Evolutionary conservation across 2,888 invertebrate genomes (phyloP).

Genomic region (Atherix ibis): DNA sequence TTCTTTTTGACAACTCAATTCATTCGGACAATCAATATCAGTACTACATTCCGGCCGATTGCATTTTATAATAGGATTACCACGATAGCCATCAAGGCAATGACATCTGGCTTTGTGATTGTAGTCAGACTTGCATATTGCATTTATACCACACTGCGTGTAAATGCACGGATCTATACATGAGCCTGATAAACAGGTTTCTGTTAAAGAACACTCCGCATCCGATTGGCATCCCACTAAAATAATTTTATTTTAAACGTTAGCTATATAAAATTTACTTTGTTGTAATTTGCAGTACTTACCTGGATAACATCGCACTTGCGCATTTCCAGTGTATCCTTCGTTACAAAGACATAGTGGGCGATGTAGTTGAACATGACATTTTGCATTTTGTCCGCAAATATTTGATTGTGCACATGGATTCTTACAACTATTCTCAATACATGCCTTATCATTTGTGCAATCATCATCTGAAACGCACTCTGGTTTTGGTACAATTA

Average conservation of each 20-base stretch:
- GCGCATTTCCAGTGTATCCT: constrained; percentile 71
- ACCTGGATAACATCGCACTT: constrained; percentile 60
- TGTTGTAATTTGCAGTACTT: constrained; percentile 30
- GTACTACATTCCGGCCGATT: constrained; percentile 58
- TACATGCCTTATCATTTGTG: constrained; percentile 66
- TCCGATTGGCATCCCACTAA: constrained; percentile 71
- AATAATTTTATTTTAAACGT: constrained; percentile 7
- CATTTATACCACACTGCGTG: constrained; percentile 64
- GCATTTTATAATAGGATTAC: constrained; percentile 66
- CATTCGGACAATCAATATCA: constrained; percentile 62
- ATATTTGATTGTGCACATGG: constrained; percentile 53
- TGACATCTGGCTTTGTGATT: constrained; percentile 67
- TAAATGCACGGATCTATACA: constrained; percentile 66
- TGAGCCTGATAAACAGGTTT: constrained; percentile 67
- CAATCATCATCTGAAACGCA: constrained; percentile 65
- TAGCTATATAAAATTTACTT: background rate
- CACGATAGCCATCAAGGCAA: constrained; percentile 57
- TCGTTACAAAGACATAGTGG: constrained; percentile 69
- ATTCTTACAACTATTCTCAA: constrained; percentile 54
- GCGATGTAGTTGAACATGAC: constrained; percentile 61
- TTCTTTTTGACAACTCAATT: constrained; percentile 61
- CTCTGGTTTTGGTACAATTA: constrained; percentile 48
- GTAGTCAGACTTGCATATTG: constrained; percentile 57
- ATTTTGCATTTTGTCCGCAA: constrained; percentile 65
- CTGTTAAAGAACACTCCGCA: constrained; percentile 64